Evolutionary conservation across 2,113 vertebrate species (phyloP).

Genomic region (Thamnaconus septentrionalis): DNA sequence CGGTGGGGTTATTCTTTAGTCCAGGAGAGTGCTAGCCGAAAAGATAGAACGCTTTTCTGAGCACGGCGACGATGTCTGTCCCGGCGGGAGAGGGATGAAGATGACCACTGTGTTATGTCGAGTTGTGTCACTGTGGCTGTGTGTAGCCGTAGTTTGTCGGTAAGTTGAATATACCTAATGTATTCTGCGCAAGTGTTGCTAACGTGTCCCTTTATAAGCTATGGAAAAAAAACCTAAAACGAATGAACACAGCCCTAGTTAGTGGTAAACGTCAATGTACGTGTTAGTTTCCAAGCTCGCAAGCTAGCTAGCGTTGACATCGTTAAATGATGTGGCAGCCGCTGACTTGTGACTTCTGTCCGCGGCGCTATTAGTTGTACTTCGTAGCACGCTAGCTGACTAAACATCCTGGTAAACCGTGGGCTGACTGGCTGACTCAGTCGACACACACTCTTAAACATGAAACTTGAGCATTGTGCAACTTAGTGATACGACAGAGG

Average conservation of each 20-base stretch:
- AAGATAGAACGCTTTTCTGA: conserved; percentile 5
- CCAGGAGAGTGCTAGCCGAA: background rate
- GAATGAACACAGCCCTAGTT: background rate
- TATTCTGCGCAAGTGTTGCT: background rate
- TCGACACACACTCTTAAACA: background rate
- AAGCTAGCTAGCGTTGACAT: conserved; percentile 14
- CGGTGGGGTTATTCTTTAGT: too few relatives aligned
- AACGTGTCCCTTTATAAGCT: too few relatives aligned
- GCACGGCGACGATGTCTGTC: conserved; percentile 63
- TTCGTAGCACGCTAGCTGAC: background rate
- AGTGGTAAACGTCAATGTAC: background rate
- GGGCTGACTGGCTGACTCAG: background rate
- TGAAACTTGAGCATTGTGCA: too few relatives aligned
- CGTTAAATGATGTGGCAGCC: conserved; percentile 67
- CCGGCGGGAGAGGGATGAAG: conserved; percentile 71
- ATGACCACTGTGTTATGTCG: conserved; percentile 63
- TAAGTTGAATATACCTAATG: conserved; percentile 44
- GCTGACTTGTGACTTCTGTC: conserved; percentile 37
- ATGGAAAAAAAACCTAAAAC: background rate
- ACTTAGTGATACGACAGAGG: too few relatives aligned
- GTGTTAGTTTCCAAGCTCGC: conserved; percentile 8
- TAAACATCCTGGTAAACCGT: background rate
- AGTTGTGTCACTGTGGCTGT: conserved; percentile 64
- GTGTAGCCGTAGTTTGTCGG: conserved; percentile 55
- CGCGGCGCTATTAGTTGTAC: background rate